Percentiles rank a stretch among this genome's conserved stretches.
Evolutionary conservation across 2,113 vertebrate genomes (phyloP).

Genomic region (Gobio gobio): DNA sequence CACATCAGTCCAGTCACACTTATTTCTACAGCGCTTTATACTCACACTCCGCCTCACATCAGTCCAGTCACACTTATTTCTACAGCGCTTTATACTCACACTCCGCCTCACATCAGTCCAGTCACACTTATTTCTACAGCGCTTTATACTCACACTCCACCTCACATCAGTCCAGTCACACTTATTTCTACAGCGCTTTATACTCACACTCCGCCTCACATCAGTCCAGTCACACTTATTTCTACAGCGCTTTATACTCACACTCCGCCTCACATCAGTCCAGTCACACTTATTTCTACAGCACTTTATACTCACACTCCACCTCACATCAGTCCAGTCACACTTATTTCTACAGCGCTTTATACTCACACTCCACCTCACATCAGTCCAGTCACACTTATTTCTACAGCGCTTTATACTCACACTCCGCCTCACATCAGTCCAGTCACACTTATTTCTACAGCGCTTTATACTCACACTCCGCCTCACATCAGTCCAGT

Average conservation of each 20-base stretch:
- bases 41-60: background rate
- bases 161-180: background rate
- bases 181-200: background rate
- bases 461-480: background rate
- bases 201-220: background rate
- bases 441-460: background rate
- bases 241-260: background rate
- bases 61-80: background rate
- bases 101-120: background rate
- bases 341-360: background rate
- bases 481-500: background rate
- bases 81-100: background rate
- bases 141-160: background rate
- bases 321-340: background rate
- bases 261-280: background rate
- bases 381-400: background rate
- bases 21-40: background rate
- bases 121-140: background rate
- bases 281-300: background rate
- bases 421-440: background rate
- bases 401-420: background rate
- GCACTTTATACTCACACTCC: background rate
- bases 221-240: background rate
- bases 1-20: background rate
- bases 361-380: background rate